Conservation (phyloP, 2,113 vertebrate species). For the Tyto alba region DNA sequence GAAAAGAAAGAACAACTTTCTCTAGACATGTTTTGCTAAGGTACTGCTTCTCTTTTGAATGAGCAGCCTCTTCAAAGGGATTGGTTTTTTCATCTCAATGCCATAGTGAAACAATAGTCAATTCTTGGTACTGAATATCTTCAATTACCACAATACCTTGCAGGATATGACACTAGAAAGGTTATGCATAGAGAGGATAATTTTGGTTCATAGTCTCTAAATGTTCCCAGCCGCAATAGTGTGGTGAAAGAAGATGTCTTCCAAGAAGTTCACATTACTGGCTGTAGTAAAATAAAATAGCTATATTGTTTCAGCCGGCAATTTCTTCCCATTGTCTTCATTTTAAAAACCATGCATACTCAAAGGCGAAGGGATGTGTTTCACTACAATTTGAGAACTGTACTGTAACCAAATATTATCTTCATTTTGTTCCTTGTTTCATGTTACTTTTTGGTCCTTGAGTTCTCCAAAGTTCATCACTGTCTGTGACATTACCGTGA, state of each 20-base stretch:
- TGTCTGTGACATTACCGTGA: conserved; percentile 74
- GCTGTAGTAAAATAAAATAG: conserved; percentile 86
- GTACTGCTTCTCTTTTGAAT: background rate
- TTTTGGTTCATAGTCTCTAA: conserved; percentile 81
- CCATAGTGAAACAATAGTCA: background rate
- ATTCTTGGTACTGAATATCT: conserved; percentile 34
- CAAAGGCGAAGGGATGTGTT: conserved; percentile 85
- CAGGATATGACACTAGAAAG: conserved; percentile 45
- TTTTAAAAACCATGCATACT: conserved; percentile 85
- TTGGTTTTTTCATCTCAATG: conserved; percentile 58
- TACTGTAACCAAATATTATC: conserved; percentile 93
- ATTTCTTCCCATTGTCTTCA: conserved; percentile 89
- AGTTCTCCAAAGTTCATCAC: conserved; percentile 78
- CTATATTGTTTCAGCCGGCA: conserved; percentile 88
- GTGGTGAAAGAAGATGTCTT: conserved; percentile 98
- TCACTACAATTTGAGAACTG: conserved; percentile 86
- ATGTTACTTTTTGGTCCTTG: conserved; percentile 88
- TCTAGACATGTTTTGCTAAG: conserved; percentile 24
- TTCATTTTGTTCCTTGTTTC: conserved; percentile 89
- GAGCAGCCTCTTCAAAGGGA: conserved; percentile 34
- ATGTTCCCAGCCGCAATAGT: conserved; percentile 72
- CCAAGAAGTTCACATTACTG: conserved; percentile 97
- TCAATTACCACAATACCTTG: conserved; percentile 45
- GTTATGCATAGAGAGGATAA: conserved; percentile 71
- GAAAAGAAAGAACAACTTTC: conserved; percentile 21